phyloP scores from a whole-genome alignment of 2,797 vertebrate species.

The Calcarius lapponicus region DNA sequence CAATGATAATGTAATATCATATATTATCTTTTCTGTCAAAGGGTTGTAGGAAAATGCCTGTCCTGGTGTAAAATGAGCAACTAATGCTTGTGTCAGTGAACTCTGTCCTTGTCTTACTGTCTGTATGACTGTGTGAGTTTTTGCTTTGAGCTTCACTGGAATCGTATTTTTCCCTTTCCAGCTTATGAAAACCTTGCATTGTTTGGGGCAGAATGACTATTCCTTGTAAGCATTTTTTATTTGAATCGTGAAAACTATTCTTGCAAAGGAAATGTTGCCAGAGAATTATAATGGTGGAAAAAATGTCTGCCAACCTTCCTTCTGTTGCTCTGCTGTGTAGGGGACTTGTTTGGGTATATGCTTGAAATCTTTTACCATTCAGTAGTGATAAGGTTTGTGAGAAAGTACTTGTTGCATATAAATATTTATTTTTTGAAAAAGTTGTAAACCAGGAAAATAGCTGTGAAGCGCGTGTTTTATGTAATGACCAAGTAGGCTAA shows the following conservation, averaged over 20 bases:
- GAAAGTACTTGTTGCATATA: not conserved
- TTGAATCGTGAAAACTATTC: not conserved
- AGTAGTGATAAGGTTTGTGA: not conserved
- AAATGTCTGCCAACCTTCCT: not conserved
- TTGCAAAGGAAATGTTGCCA: not conserved
- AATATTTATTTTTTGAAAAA: not conserved
- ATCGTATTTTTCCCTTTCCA: not conserved
- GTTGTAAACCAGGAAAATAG: not conserved
- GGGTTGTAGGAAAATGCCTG: not conserved
- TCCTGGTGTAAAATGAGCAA: not conserved
- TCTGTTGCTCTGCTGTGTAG: not conserved
- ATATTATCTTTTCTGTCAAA: not conserved
- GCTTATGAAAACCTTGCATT: not conserved
- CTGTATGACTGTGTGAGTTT: not conserved
- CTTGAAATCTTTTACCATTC: not conserved
- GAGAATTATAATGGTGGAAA: not conserved
- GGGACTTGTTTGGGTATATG: not conserved
- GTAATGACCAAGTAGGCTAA: not conserved
- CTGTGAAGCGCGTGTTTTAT: not conserved
- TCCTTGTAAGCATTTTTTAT: not conserved
- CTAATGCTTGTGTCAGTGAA: not conserved
- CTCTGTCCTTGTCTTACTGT: not conserved
- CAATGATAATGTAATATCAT: not conserved
- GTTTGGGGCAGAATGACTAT: not conserved
- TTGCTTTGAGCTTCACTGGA: not conserved